These are phyloP conservation scores for Blastobasis adustella DNA, from an alignment of 2,888 invertebrate species.

Conservation along the genomic window DNA sequence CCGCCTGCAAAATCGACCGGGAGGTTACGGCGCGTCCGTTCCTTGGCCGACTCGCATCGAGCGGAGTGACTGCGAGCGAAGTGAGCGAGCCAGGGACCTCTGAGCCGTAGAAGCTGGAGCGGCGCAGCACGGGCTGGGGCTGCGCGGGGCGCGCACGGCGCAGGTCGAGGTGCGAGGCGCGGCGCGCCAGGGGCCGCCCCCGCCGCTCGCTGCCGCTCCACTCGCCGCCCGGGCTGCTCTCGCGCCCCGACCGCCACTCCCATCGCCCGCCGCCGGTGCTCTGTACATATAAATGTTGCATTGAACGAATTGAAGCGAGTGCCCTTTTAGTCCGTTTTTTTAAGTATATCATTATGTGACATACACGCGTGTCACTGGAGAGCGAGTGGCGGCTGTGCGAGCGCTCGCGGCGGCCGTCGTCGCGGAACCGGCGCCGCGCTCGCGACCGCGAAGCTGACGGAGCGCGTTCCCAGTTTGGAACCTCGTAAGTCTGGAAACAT, in stretches of 20 bases:
- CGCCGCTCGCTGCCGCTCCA: constrained; percentile 42
- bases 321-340: no score
- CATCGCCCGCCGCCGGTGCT: constrained; percentile 40
- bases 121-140: constrained; percentile 27
- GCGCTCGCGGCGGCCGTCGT: constrained; percentile 66
- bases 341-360: constrained; percentile 10
- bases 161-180: constrained; percentile 62
- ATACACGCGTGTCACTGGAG: constrained; percentile 79
- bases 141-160: constrained; percentile 24
- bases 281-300: constrained; percentile 19
- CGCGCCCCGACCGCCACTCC: constrained; percentile 58
- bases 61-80: no score
- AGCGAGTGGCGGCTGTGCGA: constrained; percentile 80
- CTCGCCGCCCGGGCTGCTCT: constrained; percentile 50
- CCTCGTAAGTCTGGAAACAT: constrained; percentile 63
- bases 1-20: constrained; percentile 31
- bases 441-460: constrained; percentile 45
- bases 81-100: constrained; percentile 29
- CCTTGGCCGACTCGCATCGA: no score
- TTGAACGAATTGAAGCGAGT: no score
- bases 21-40: no score
- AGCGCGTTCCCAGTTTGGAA: constrained; percentile 49
- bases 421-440: constrained; percentile 50
- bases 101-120: constrained; percentile 52
- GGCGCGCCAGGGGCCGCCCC: constrained; percentile 26